Conservation (phyloP, 2,113 vertebrate species). For the Lepisosteus osseus region DNA sequence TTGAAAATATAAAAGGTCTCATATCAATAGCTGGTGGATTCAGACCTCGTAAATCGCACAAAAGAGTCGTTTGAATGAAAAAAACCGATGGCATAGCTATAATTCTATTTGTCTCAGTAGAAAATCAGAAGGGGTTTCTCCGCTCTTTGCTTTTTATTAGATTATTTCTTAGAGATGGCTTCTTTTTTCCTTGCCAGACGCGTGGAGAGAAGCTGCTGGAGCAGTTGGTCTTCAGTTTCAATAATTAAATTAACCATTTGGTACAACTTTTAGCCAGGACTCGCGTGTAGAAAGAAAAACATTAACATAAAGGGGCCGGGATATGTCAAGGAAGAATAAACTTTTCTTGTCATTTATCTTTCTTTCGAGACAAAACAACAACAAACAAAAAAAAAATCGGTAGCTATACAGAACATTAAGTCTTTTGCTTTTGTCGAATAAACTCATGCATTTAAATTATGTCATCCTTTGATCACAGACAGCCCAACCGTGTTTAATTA, state of each 20-base stretch:
- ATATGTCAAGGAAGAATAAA: constrained; percentile 66
- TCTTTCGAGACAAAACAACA: constrained; percentile 54
- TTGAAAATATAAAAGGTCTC: constrained; percentile 63
- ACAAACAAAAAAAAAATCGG: constrained; percentile 27
- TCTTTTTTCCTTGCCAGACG: constrained; percentile 85
- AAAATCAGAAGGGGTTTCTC: constrained; percentile 94
- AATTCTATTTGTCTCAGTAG: constrained; percentile 96
- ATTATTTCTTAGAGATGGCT: constrained; percentile 91
- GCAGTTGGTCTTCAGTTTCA: constrained; percentile 94
- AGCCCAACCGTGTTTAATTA: neutral
- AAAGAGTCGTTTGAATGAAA: constrained; percentile 77
- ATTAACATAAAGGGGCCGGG: constrained; percentile 70
- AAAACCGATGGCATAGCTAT: constrained; percentile 78
- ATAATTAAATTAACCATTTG: constrained; percentile 98
- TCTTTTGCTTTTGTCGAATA: constrained; percentile 31
- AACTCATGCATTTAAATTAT: constrained; percentile 24
- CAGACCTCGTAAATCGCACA: constrained; percentile 63
- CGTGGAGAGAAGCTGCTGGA: constrained; percentile 93
- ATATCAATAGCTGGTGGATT: constrained; percentile 66
- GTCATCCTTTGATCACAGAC: neutral
- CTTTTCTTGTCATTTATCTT: constrained; percentile 54
- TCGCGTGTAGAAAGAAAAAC: constrained; percentile 90
- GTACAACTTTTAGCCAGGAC: constrained; percentile 86
- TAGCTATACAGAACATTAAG: constrained; percentile 25
- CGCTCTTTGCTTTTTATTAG: constrained; percentile 94